Conservation (phyloP, 2,888 invertebrate species). For the Andrena flavipes region DNA sequence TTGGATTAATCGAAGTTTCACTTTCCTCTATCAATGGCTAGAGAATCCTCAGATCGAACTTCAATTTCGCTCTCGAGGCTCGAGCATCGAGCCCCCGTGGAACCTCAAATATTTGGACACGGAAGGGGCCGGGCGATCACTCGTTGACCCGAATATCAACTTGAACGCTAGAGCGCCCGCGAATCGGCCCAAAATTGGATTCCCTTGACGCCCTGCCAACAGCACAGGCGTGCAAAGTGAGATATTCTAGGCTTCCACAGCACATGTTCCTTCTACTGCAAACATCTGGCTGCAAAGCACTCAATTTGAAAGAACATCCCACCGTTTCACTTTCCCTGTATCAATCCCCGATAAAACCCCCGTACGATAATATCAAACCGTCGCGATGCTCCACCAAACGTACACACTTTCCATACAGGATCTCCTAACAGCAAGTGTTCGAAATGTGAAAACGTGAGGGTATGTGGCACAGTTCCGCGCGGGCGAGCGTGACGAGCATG, state of each 20-base stretch:
- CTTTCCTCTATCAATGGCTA: background rate
- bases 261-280: no score
- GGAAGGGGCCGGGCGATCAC: slow-evolving; percentile 2
- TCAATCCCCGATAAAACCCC: no score
- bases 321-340: no score
- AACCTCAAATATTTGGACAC: slow-evolving; percentile 16
- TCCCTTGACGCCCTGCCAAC: background rate
- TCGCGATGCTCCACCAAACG: no score
- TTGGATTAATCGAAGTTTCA: background rate
- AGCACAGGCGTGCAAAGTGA: background rate
- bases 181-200: slow-evolving; percentile 31
- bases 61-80: background rate
- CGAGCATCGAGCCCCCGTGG: background rate
- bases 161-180: background rate
- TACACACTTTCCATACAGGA: no score
- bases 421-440: background rate
- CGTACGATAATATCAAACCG: no score
- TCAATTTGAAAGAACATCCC: no score
- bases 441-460: slow-evolving; percentile 20
- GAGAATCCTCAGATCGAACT: background rate
- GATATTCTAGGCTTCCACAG: no score
- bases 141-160: slow-evolving; percentile 12
- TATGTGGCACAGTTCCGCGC: slow-evolving; percentile 20
- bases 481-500: slow-evolving; percentile 27
- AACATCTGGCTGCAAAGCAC: no score